Conservation (phyloP, 2,888 invertebrate species). For the Acleris cristana region DNA sequence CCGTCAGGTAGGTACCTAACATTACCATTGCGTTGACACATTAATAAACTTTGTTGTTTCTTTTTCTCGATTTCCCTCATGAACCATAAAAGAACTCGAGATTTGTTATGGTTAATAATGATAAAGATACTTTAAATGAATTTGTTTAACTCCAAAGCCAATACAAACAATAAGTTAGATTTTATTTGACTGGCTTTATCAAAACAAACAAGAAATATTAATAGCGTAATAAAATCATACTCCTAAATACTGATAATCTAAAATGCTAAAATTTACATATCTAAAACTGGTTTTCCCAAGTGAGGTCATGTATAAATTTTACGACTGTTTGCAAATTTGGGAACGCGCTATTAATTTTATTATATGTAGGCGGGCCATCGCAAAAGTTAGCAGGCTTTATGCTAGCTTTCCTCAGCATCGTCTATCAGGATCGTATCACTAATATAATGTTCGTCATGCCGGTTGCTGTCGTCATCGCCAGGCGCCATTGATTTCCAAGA, state of each 20-base stretch:
- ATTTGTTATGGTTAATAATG: too few species aligned
- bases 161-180: too few species aligned
- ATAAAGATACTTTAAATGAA: neutral
- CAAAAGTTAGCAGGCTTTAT: constrained; percentile 68
- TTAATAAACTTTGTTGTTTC: too few species aligned
- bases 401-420: constrained; percentile 69
- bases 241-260: neutral
- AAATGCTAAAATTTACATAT: neutral
- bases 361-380: constrained; percentile 74
- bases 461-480: constrained; percentile 45
- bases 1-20: constrained; percentile 8
- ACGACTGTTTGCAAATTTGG: constrained; percentile 1
- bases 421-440: constrained; percentile 52
- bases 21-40: neutral
- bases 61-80: too few species aligned
- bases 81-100: too few species aligned
- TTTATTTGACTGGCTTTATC: constrained; percentile 1
- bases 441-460: constrained; percentile 69
- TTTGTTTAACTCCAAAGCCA: neutral
- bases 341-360: neutral
- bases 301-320: constrained; percentile 8
- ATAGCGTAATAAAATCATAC: constrained; percentile 6
- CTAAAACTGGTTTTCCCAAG: neutral
- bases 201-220: neutral
- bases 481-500: neutral